phyloP scores from a whole-genome alignment of 2,113 vertebrate genomes.

The Hemichromis elongatus region DNA sequence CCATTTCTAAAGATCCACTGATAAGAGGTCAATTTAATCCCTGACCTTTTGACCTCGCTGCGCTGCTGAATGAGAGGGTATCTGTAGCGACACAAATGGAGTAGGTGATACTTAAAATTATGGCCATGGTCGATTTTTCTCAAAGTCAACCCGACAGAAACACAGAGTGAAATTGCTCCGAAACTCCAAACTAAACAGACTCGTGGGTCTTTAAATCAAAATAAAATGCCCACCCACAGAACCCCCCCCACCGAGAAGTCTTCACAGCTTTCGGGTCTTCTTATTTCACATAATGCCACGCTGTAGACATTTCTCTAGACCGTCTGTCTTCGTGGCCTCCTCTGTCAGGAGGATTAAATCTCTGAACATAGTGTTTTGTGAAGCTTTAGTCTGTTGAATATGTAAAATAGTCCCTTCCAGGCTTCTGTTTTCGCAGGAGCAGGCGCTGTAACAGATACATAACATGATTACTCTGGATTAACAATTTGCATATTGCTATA shows the following conservation, averaged over 20 bases:
- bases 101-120: background rate
- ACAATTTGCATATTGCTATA: conserved; percentile 30
- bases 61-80: background rate
- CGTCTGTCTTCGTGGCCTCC: conserved; percentile 32
- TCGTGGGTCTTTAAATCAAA: background rate
- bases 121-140: background rate
- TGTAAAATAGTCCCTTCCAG: conserved; percentile 52
- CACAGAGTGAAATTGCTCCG: background rate
- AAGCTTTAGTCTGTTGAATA: conserved; percentile 37
- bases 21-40: conserved; percentile 41
- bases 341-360: conserved; percentile 39
- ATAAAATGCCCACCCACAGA: background rate
- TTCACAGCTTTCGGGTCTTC: conserved; percentile 2
- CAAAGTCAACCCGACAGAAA: background rate
- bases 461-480: conserved; percentile 62
- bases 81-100: background rate
- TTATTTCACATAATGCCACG: background rate
- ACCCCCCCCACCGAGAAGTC: background rate
- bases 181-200: background rate
- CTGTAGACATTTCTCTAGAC: conserved; percentile 4
- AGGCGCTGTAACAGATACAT: conserved; percentile 49
- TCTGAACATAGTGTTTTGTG: conserved; percentile 44
- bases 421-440: conserved; percentile 33
- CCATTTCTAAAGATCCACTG: conserved; percentile 36
- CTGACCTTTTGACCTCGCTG: conserved; percentile 33